Base-by-base conservation (phyloP, 2,888 invertebrate genomes). In the Marasmarcha lunaedactyla region DNA sequence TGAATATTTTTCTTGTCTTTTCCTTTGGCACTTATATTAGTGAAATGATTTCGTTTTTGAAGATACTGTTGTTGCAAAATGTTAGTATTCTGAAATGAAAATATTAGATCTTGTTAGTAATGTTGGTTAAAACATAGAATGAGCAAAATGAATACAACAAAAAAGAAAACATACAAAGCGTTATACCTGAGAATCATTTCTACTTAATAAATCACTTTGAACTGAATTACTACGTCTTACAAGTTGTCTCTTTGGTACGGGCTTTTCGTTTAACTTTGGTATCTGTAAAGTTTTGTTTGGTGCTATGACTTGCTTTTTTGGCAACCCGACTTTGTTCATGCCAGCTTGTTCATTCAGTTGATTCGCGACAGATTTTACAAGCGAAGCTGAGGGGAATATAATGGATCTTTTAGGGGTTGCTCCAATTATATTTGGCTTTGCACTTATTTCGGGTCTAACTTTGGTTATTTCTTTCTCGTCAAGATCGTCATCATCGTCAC, bases 1-100 rank as follows among this genome's bases (percentile, higher is more conserved):
- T 88, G 87, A 50, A 88, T 87, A 48, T 86, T 86, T 69, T 88
- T 88, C 73, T 87, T 87, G 53, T 85, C 74, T 52, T 83, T 83
- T 34, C 78, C 77, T 63, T 83, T 83, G 42, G 73, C 63, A 51
- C 66, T 77, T 59, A 77, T 49, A 51, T 81, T 81, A 79, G 86
- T 79, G 59, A 79, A 86, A 77, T 83, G 78, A 50, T 84, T 84
- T 56, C 81, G 73, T 54, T 79, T 84, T 70, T 78, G 87, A 71
- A 68, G 85, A 73, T 74, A 87, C 68, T 74, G 87, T 74, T 74
- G 84, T 60, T 84, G 83, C 55, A 84, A 68, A 64, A 81, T 71
- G 77, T 85, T 84, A 86, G 84, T 85, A 78, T 87, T 84, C 87
- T 88, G 81, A 73, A 84, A 85, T 51, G 62, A 67, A 58, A 63